Base-by-base conservation (phyloP, 2,888 invertebrate species). In the Rhagium mordax region DNA sequence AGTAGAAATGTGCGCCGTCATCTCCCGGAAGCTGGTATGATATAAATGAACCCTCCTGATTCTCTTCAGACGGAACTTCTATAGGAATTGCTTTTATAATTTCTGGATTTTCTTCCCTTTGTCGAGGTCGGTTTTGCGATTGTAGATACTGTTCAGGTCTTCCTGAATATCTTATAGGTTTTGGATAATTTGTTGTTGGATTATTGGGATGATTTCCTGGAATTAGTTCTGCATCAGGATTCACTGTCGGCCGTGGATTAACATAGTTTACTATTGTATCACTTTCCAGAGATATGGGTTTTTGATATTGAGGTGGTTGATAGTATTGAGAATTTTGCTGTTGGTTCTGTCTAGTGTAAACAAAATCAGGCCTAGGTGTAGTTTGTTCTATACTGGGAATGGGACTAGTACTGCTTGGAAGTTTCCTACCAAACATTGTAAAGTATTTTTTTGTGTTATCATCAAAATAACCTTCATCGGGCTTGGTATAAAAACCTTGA, bases 1-100 rank as follows among this genome's bases (percentile, higher is more conserved):
- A 94, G 85, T 94, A 94, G 82, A 94, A 94, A 87, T 94, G 94
- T 0, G 94, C 94, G 8, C 93, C 93, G 79, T 93, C 92, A 80
- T 94, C 93, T 0, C 94, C 94, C 0, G 94, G 94, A 72, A 94
- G 88, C 81, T 92, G 89, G 86, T 94, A 94, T 8, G 94, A 93
- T 78, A 94, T 92, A 81, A 92, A 92, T 18, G 93, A 91, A 41
- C 80, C 79, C 20, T 75, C 76, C n/a, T 90, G 70, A 6, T 69
- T 53, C 10, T 78, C 75, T 8, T 47, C 60, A 15, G 75, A 67
- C 18, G 78, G 81, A 72, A 77, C 79, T 73, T 78, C 78, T 67
- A 80, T 79, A 71, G 73, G 77, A 18, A 84, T 78, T 3, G 73
- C 89, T 88, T 77, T 88, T 85, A 82, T 75, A 20, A 81, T 81